phyloP scores from a whole-genome alignment of 2,113 vertebrate species.

The Onychostruthus taczanowskii region DNA sequence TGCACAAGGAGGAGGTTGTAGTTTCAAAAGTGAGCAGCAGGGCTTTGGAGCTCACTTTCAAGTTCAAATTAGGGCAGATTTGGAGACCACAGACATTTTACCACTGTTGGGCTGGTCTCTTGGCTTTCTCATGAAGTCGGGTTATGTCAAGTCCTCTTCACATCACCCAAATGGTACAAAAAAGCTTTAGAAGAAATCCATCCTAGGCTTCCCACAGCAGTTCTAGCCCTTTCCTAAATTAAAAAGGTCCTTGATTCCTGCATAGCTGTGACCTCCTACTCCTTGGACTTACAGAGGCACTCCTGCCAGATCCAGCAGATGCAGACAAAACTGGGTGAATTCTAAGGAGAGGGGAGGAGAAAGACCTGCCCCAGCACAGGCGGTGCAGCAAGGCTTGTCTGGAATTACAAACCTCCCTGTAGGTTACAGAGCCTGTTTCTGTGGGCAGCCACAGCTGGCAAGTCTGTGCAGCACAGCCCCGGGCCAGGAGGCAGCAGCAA shows the following conservation, averaged over 20 bases:
- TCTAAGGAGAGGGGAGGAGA: background rate
- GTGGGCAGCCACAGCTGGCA: constrained; percentile 6
- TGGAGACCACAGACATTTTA: background rate
- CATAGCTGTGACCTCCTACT: background rate
- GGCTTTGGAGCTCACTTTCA: background rate
- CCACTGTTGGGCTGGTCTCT: background rate
- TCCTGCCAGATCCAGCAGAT: background rate
- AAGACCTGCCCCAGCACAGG: background rate
- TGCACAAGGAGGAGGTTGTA: background rate
- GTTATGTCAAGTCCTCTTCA: background rate
- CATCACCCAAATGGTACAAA: background rate
- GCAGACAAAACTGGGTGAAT: background rate
- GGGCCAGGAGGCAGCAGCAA: background rate
- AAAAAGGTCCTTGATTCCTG: background rate
- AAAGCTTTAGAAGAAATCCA: background rate
- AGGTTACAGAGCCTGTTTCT: background rate
- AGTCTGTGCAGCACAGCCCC: background rate
- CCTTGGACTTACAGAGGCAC: background rate
- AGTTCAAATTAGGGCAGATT: constrained; percentile 1
- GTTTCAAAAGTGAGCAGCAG: background rate
- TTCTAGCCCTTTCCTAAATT: background rate
- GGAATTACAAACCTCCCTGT: background rate
- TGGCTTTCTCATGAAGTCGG: background rate
- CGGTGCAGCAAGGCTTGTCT: constrained; percentile 5
- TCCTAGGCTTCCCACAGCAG: background rate